A percentile compares a stretch with the other conserved stretches of the same genome.
Conservation (phyloP, 2,113 vertebrate species). For the Psilopogon haemacephalus region DNA sequence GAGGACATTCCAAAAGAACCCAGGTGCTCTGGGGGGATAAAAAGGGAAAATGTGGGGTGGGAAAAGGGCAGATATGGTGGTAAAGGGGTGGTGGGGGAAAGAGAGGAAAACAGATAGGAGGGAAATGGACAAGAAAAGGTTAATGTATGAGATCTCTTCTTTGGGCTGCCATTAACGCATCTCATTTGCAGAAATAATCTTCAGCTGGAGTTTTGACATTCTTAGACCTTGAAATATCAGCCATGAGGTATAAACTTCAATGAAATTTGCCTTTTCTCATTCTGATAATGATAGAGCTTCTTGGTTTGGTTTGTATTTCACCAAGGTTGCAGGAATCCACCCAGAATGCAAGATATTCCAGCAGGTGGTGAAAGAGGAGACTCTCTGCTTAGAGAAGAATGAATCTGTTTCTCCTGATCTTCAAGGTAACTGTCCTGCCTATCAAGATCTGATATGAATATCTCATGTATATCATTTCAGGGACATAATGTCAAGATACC, state of each 20-base stretch:
- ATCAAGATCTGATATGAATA: not conserved
- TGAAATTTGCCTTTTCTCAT: not conserved
- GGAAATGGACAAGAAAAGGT: too few relatives aligned
- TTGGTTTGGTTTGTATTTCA: not conserved
- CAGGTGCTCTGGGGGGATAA: too few relatives aligned
- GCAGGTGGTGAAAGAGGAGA: slow-evolving; percentile 53
- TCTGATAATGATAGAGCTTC: not conserved
- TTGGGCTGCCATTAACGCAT: not conserved
- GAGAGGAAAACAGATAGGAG: too few relatives aligned
- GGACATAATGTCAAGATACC: not conserved
- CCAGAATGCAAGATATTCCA: slow-evolving; percentile 69
- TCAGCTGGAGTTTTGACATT: not conserved
- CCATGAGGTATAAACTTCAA: not conserved
- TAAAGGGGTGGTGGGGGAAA: too few relatives aligned
- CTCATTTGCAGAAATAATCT: not conserved
- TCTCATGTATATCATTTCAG: not conserved
- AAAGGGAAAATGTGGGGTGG: too few relatives aligned
- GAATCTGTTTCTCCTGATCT: not conserved
- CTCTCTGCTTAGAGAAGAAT: slow-evolving; percentile 38
- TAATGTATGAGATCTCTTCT: not conserved
- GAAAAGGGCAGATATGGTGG: too few relatives aligned
- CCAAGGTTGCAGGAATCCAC: slow-evolving; percentile 51
- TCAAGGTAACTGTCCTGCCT: not conserved
- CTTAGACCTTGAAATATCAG: not conserved
- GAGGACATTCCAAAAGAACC: too few relatives aligned